Conservation (phyloP, 2,888 invertebrate genomes). For the Andrena chrysosceles region DNA sequence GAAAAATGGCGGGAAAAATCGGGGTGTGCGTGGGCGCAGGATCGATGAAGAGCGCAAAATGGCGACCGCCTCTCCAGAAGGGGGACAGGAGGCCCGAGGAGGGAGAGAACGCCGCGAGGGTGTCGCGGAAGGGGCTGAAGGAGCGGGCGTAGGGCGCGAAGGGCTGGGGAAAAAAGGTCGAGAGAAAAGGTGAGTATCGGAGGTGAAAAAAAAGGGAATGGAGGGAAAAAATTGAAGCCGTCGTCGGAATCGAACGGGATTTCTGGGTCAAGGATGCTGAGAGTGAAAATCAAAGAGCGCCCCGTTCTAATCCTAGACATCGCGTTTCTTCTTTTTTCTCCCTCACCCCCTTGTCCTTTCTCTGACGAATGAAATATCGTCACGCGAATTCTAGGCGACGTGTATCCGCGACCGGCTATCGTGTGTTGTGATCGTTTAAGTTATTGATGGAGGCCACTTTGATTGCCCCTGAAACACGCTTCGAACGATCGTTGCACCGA, state of each 20-base stretch:
- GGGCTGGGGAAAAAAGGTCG: constrained; percentile 39
- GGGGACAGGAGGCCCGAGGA: constrained; percentile 50
- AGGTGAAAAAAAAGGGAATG: constrained; percentile 48
- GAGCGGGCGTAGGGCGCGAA: constrained; percentile 45
- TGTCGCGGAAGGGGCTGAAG: constrained; percentile 60
- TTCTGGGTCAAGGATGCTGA: constrained; percentile 80
- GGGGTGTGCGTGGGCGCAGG: constrained; percentile 79
- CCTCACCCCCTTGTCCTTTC: constrained; percentile 34
- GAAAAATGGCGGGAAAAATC: constrained; percentile 81
- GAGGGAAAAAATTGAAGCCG: constrained; percentile 75
- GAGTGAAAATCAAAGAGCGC: constrained; percentile 75
- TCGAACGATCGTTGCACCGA: constrained; percentile 4
- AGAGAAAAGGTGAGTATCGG: constrained; percentile 74
- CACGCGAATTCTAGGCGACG: constrained; percentile 39
- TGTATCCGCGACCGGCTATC: constrained; percentile 25
- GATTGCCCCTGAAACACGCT: constrained; percentile 17
- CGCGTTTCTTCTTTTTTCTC: constrained; percentile 28
- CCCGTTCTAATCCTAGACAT: constrained; percentile 49
- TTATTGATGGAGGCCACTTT: constrained; percentile 41
- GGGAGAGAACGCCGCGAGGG: constrained; percentile 56
- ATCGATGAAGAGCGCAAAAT: constrained; percentile 83
- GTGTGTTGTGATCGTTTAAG: constrained; percentile 50
- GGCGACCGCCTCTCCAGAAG: constrained; percentile 72
- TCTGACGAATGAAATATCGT: constrained; percentile 63
- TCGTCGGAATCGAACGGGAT: constrained; percentile 72